phyloP scores from a whole-genome alignment of 2,113 vertebrate species.

The Tiliqua scincoides region DNA sequence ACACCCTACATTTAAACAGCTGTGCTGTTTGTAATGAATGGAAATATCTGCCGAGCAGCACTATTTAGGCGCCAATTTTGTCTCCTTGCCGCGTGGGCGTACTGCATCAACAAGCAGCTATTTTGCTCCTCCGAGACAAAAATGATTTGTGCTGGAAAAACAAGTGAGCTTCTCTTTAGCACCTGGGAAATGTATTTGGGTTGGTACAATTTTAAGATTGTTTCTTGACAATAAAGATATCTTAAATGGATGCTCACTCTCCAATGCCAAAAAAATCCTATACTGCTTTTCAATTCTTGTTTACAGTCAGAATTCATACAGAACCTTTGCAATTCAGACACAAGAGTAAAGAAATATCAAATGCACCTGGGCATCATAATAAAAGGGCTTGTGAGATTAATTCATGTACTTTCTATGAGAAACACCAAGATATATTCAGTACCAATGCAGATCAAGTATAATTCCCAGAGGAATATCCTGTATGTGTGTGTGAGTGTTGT shows the following conservation, averaged over 20 bases:
- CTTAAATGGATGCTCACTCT: neutral
- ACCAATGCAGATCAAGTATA: neutral
- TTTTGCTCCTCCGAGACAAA: constrained; percentile 11
- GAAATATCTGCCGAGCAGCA: constrained; percentile 12
- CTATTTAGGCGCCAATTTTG: neutral
- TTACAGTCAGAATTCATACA: neutral
- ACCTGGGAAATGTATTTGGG: constrained; percentile 2
- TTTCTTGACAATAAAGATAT: neutral
- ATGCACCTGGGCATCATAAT: neutral
- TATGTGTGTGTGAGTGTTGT: neutral
- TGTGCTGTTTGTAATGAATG: constrained; percentile 17
- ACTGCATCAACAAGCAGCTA: constrained; percentile 1
- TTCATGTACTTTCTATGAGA: neutral
- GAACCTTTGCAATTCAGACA: neutral
- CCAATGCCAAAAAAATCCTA: neutral
- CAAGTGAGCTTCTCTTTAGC: neutral
- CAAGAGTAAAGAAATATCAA: neutral
- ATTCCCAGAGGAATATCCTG: too few relatives aligned
- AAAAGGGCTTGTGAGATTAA: too few relatives aligned
- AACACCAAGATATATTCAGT: neutral
- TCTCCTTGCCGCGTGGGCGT: neutral
- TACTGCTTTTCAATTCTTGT: neutral
- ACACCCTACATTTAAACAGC: constrained; percentile 18
- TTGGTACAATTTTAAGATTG: neutral
- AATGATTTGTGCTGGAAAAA: constrained; percentile 17